Evolutionary conservation across 2,888 invertebrate species (phyloP).

Genomic region (Uropetala carovei): DNA sequence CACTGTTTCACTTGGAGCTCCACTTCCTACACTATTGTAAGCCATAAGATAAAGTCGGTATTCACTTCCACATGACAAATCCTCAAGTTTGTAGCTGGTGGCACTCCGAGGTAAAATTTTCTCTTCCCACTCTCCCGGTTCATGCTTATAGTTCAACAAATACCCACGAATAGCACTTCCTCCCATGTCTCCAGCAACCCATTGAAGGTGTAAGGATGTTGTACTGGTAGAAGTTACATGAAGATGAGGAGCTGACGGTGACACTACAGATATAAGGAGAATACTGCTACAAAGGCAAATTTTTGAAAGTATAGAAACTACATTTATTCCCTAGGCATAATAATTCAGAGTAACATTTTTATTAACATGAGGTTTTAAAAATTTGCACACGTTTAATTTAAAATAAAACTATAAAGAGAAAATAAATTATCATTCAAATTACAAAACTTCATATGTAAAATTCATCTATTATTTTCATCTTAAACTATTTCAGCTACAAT

Average conservation of each 20-base stretch:
- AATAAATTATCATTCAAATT: too few relatives aligned
- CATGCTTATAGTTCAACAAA: conserved; percentile 71
- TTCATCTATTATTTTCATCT: too few relatives aligned
- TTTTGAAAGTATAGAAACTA: neutral
- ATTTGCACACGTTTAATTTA: too few relatives aligned
- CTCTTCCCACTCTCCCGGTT: conserved; percentile 72
- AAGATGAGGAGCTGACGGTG: conserved; percentile 72
- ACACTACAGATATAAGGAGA: conserved; percentile 69
- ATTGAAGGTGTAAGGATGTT: conserved; percentile 72
- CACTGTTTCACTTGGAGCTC: conserved; percentile 71
- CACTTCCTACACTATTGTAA: conserved; percentile 71
- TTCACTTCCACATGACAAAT: conserved; percentile 71
- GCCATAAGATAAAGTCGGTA: conserved; percentile 71
- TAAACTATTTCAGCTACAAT: too few relatives aligned
- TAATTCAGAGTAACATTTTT: too few relatives aligned
- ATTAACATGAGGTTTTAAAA: too few relatives aligned
- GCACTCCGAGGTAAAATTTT: conserved; percentile 70
- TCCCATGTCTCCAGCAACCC: conserved; percentile 73
- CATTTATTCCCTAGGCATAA: too few relatives aligned
- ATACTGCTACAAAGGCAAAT: too few relatives aligned
- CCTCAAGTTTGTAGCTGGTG: conserved; percentile 70
- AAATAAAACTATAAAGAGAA: too few relatives aligned
- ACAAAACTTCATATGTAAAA: too few relatives aligned
- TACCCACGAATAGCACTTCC: conserved; percentile 72
- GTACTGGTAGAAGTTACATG: conserved; percentile 71